These are phyloP conservation scores for Otis tarda DNA, from an alignment of 2,113 vertebrate genomes.

Conservation along the genomic window DNA sequence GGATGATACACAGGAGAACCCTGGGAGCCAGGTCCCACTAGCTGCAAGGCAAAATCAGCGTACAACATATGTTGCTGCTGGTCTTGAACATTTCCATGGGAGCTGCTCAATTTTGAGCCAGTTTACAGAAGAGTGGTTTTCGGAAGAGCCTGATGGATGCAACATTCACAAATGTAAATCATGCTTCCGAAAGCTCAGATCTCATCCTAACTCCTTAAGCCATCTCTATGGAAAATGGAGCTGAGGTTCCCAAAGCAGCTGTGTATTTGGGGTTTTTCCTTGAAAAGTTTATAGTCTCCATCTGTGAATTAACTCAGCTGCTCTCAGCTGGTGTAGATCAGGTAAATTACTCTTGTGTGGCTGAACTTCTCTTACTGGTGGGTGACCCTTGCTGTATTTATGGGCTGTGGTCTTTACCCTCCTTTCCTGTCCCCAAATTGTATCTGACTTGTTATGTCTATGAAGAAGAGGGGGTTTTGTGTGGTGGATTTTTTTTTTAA, in stretches of 20 bases:
- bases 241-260: not conserved
- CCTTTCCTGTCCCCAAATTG: rapidly evolving
- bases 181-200: not conserved
- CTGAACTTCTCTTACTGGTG: not conserved
- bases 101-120: not conserved
- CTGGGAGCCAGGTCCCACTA: not conserved
- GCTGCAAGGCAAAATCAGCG: not conserved
- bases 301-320: not conserved
- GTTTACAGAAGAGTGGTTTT: not conserved
- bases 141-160: not conserved
- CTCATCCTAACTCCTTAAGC: not conserved
- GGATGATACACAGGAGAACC: not conserved
- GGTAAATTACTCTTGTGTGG: not conserved
- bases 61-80: not conserved
- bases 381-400: not conserved
- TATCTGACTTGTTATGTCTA: not conserved
- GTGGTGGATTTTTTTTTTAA: not conserved
- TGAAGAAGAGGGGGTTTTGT: not conserved
- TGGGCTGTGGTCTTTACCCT: not conserved
- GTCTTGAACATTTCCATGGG: rapidly evolving
- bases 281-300: not conserved
- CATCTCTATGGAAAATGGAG: not conserved
- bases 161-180: not conserved
- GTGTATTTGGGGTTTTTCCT: not conserved
- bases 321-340: not conserved